Evolutionary conservation across 2,888 invertebrate genomes (phyloP).

Genomic region (Athalia rosae): DNA sequence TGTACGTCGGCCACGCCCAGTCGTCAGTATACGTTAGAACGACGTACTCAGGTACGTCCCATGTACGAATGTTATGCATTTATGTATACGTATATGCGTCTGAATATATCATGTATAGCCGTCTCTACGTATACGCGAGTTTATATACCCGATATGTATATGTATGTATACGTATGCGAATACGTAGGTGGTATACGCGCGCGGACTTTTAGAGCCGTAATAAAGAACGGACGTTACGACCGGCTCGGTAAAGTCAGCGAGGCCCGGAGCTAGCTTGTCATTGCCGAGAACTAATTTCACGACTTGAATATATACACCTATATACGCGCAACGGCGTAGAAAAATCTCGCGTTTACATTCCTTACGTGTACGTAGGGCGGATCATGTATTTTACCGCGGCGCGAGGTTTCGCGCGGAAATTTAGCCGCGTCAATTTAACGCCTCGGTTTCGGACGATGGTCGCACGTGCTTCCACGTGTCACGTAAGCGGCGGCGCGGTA

Average conservation of each 20-base stretch:
- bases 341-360: neutral
- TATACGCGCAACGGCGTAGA: neutral
- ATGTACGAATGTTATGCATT: neutral
- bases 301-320: neutral
- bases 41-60: neutral
- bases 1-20: constrained; percentile 71
- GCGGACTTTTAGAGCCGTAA: constrained; percentile 42
- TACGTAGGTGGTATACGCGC: constrained; percentile 31
- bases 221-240: constrained; percentile 42
- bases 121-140: neutral
- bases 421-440: no score
- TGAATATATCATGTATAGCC: neutral
- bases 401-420: no score
- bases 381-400: no score
- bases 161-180: neutral
- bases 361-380: no score
- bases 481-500: no score
- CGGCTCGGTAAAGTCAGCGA: neutral
- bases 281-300: constrained; percentile 13
- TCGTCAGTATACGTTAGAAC: constrained; percentile 62
- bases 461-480: no score
- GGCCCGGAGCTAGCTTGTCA: constrained; percentile 28
- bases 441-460: no score
- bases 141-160: neutral
- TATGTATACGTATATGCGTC: neutral